phyloP scores from a whole-genome alignment of 2,797 vertebrate genomes.

The Merluccius polli region DNA sequence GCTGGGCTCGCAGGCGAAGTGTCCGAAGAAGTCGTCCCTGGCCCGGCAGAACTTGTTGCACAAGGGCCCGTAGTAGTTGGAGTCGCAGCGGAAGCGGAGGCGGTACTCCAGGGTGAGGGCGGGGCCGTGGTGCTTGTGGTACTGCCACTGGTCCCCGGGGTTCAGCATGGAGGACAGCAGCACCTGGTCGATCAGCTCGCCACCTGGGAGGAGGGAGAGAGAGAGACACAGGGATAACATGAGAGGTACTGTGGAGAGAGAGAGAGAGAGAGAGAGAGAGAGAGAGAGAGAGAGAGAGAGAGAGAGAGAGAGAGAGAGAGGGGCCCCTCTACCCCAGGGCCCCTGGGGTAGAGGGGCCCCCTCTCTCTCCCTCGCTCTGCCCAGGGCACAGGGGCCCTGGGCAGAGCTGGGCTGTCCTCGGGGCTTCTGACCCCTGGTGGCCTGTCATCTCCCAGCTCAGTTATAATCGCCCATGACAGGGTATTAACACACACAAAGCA shows the following conservation, averaged over 20 bases:
- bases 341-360: constrained; percentile 29
- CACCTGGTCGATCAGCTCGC: constrained; percentile 72
- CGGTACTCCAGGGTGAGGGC: constrained; percentile 68
- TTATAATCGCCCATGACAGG: constrained; percentile 54
- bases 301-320: neutral
- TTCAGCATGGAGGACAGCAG: constrained; percentile 79
- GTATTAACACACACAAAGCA: constrained; percentile 55
- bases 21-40: constrained; percentile 77
- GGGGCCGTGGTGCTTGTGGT: constrained; percentile 63
- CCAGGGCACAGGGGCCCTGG: constrained; percentile 22
- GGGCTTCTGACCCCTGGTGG: constrained; percentile 44
- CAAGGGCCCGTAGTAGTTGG: constrained; percentile 75
- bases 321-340: no score
- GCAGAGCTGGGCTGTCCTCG: constrained; percentile 25
- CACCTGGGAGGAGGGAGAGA: constrained; percentile 37
- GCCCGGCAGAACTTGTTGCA: constrained; percentile 77
- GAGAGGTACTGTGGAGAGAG: neutral
- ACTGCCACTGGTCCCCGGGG: constrained; percentile 76
- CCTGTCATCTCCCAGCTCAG: constrained; percentile 44
- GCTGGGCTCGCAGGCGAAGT: constrained; percentile 70
- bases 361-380: no score
- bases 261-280: neutral
- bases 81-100: constrained; percentile 73
- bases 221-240: neutral
- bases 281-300: neutral